Conservation (phyloP, 1,140 invertebrate species). For the Phthorimaea operculella region DNA sequence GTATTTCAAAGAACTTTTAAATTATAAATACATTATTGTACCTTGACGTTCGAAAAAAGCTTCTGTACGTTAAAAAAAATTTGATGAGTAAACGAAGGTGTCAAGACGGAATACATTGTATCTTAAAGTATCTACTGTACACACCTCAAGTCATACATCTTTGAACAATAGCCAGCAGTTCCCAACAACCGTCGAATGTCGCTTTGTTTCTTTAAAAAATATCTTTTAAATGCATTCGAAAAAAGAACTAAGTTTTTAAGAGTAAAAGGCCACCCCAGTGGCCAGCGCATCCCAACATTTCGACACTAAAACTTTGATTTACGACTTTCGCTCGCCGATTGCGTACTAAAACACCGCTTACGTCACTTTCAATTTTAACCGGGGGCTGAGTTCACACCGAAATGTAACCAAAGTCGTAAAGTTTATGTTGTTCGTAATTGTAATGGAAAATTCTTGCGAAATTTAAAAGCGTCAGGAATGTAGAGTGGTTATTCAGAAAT, state of each 20-base stretch:
- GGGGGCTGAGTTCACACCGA: slow-evolving; percentile 40
- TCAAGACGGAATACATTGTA: too few species aligned
- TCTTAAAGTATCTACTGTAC: slow-evolving; percentile 4
- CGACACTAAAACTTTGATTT: slow-evolving; percentile 67
- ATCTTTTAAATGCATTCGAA: slow-evolving; percentile 41
- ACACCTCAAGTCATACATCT: slow-evolving; percentile 28
- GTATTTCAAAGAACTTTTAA: too few species aligned
- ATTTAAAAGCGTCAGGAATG: too few species aligned
- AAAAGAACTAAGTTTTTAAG: slow-evolving; percentile 26
- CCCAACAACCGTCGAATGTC: slow-evolving; percentile 44
- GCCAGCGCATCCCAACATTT: slow-evolving; percentile 64
- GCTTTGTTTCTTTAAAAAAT: slow-evolving; percentile 54
- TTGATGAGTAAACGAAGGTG: too few species aligned
- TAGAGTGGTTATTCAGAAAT: too few species aligned
- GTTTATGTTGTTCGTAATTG: too few species aligned
- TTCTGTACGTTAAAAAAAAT: too few species aligned
- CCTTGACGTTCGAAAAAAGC: too few species aligned
- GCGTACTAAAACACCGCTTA: slow-evolving; percentile 65
- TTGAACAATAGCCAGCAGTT: slow-evolving; percentile 45
- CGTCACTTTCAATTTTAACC: slow-evolving; percentile 68
- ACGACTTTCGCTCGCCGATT: slow-evolving; percentile 61
- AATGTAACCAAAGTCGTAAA: slow-evolving; percentile 20
- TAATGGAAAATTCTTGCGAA: too few species aligned
- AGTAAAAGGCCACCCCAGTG: slow-evolving; percentile 53
- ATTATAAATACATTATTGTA: too few species aligned